Evolutionary conservation across 1,140 invertebrate genomes (phyloP).

Genomic region (Sarcophaga bullata): DNA sequence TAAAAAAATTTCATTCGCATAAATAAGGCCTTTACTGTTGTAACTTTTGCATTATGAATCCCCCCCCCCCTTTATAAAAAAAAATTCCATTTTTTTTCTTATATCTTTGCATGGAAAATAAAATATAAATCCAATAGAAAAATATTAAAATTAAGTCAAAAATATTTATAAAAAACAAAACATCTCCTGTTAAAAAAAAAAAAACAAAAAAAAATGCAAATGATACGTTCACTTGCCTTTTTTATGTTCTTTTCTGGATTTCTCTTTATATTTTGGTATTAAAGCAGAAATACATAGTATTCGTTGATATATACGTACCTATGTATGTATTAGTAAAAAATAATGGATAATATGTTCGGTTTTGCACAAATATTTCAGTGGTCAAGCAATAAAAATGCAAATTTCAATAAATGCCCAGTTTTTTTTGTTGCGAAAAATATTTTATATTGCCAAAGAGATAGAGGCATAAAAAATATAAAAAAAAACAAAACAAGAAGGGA

Average conservation of each 20-base stretch:
- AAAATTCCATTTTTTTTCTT: background rate
- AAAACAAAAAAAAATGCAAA: too few relatives aligned
- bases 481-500: too few relatives aligned
- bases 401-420: conserved; percentile 7
- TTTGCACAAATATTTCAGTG: conserved; percentile 9
- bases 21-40: background rate
- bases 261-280: too few relatives aligned
- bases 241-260: too few relatives aligned
- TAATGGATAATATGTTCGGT: background rate
- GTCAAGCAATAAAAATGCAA: conserved; percentile 24
- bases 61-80: conserved; percentile 20
- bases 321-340: background rate
- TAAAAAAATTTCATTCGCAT: conserved; percentile 22
- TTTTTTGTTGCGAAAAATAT: conserved; percentile 9
- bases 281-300: too few relatives aligned
- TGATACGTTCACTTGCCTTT: too few relatives aligned
- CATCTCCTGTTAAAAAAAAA: too few relatives aligned
- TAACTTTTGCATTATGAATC: conserved; percentile 31
- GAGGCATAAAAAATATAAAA: too few relatives aligned
- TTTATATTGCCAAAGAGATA: background rate
- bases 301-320: too few relatives aligned
- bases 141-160: too few relatives aligned
- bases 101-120: background rate
- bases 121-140: background rate
- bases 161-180: too few relatives aligned